These are phyloP conservation scores for Trichogramma evanescens DNA, from an alignment of 2,888 invertebrate species.

Conservation along the genomic window DNA sequence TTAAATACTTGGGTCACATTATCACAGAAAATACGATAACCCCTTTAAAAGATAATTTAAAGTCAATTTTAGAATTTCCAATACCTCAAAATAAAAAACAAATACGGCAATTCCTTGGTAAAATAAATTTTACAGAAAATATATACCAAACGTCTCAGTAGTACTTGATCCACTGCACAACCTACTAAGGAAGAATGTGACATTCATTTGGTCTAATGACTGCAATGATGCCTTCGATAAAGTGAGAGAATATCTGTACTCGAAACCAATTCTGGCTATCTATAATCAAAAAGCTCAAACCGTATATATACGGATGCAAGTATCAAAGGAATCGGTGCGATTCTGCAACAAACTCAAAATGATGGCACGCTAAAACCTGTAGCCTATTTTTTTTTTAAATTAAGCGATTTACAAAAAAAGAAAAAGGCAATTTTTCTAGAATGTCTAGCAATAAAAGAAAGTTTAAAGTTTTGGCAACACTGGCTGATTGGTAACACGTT, in stretches of 20 bases:
- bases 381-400: conserved; percentile 23
- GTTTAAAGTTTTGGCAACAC: conserved; percentile 24
- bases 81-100: conserved; percentile 16
- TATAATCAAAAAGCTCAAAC: conserved; percentile 27
- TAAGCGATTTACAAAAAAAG: conserved; percentile 19
- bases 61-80: conserved; percentile 20
- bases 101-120: conserved; percentile 13
- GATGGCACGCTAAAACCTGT: conserved; percentile 22
- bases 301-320: conserved; percentile 31
- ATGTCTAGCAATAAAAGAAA: conserved; percentile 25
- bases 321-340: conserved; percentile 26
- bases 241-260: conserved; percentile 12
- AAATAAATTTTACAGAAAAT: conserved; percentile 22
- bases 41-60: conserved; percentile 24
- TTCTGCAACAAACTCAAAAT: conserved; percentile 26
- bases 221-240: conserved; percentile 23
- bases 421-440: conserved; percentile 25
- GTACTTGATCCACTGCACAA: conserved; percentile 24
- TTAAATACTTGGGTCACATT: conserved; percentile 20
- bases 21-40: conserved; percentile 19
- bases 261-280: conserved; percentile 27
- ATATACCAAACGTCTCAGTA: conserved; percentile 13
- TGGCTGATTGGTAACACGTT: conserved; percentile 24
- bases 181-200: conserved; percentile 22
- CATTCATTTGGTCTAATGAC: conserved; percentile 24